Evolutionary conservation across 92 coral and sea anemone genomes (phyloP).

Genomic region (Phymanthus crucifer): DNA sequence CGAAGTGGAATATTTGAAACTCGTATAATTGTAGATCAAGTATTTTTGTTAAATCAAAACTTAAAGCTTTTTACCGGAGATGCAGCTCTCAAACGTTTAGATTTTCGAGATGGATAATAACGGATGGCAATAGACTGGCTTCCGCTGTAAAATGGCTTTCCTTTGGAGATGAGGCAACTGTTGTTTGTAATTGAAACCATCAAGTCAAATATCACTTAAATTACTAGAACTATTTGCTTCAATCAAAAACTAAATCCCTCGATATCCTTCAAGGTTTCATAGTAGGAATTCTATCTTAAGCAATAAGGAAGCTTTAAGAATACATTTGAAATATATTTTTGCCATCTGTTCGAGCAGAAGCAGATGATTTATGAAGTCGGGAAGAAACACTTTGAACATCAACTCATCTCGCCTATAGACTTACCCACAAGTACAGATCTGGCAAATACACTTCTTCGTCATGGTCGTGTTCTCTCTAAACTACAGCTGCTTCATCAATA

Average conservation of each 20-base stretch:
- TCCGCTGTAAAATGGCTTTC: conserved; percentile 16
- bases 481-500: background rate
- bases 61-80: background rate
- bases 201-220: conserved; percentile 32
- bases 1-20: conserved; percentile 24
- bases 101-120: background rate
- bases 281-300: background rate
- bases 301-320: background rate
- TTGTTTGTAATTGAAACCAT: conserved; percentile 27
- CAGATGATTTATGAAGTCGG: background rate
- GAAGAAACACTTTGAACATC: background rate
- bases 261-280: background rate
- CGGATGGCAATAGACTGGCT: conserved; percentile 19
- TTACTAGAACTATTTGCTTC: conserved; percentile 21
- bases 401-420: conserved; percentile 23
- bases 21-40: background rate
- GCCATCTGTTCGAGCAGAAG: background rate
- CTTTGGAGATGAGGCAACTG: conserved; percentile 9
- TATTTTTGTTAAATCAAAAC: background rate
- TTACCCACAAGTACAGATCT: conserved; percentile 97
- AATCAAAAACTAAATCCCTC: conserved; percentile 15
- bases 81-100: background rate
- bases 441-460: conserved; percentile 97
- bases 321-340: background rate
- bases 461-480: conserved; percentile 23